These are phyloP conservation scores for Variabilichromis moorii DNA, from an alignment of 2,113 vertebrate species.

Conservation along the genomic window DNA sequence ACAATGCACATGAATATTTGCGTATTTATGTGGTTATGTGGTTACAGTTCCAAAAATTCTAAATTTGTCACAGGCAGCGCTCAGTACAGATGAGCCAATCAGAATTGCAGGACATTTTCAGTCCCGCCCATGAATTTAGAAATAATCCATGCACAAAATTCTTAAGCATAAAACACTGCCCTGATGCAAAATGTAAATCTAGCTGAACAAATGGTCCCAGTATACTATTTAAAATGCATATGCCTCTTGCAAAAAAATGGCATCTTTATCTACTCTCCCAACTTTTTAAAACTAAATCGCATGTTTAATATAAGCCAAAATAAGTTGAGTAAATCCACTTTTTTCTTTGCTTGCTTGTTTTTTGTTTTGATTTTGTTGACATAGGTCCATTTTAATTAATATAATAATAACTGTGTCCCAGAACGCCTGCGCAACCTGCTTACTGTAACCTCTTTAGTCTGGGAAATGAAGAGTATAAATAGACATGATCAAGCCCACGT, in stretches of 20 bases:
- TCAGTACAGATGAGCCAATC: neutral
- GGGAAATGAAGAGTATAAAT: neutral
- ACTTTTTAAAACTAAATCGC: neutral
- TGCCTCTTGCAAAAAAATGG: neutral
- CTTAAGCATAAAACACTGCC: neutral
- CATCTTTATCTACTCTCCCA: neutral
- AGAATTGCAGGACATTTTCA: neutral
- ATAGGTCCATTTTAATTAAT: neutral
- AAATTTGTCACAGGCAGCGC: accelerated
- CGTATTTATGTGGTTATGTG: neutral
- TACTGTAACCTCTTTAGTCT: neutral
- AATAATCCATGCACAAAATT: neutral
- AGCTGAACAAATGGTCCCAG: neutral
- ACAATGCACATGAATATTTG: neutral
- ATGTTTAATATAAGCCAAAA: neutral
- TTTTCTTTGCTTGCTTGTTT: neutral
- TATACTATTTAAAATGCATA: neutral
- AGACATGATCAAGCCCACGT: neutral
- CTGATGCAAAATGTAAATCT: neutral
- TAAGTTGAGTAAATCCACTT: neutral
- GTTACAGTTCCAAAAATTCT: neutral
- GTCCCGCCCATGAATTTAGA: neutral
- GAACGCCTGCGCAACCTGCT: neutral
- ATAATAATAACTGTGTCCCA: neutral
- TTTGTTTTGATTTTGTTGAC: neutral